Evolutionary conservation across 2,113 vertebrate species (phyloP).

Genomic region (human (Homo sapiens)): DNA sequence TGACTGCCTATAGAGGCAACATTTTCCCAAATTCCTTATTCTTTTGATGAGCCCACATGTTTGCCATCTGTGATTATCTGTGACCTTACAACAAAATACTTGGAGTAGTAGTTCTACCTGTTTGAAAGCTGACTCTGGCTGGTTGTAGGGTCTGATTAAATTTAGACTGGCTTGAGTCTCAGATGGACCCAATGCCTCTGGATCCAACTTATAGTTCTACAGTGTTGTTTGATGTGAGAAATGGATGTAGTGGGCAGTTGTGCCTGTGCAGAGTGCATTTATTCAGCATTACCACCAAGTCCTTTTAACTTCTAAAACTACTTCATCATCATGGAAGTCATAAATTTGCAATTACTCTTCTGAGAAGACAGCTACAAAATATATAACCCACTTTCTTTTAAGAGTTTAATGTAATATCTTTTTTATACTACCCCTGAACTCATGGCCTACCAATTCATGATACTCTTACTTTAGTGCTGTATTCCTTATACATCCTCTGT

Average conservation of each 20-base stretch:
- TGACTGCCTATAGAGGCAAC: background rate
- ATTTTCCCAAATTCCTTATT: background rate
- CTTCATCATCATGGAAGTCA: background rate
- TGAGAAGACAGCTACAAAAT: background rate
- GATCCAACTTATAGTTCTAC: background rate
- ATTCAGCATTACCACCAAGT: background rate
- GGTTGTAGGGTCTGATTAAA: background rate
- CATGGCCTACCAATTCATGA: background rate
- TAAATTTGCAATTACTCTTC: background rate
- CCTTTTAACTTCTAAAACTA: background rate
- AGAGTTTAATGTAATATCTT: background rate
- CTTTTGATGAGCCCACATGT: background rate
- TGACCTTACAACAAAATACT: background rate
- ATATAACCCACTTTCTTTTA: background rate
- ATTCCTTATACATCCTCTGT: background rate
- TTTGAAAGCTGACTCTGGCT: background rate
- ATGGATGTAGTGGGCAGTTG: fast-evolving
- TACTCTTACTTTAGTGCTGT: background rate
- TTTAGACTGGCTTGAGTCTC: background rate
- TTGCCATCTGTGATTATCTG: background rate
- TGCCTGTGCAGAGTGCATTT: background rate
- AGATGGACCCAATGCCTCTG: background rate
- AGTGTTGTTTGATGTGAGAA: background rate
- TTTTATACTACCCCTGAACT: background rate
- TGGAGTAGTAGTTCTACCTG: background rate